Evolutionary conservation across 1,140 invertebrate species (phyloP), one percentile per base, ranked within the genome.

Genomic region (Trialeurodes vaporariorum): DNA sequence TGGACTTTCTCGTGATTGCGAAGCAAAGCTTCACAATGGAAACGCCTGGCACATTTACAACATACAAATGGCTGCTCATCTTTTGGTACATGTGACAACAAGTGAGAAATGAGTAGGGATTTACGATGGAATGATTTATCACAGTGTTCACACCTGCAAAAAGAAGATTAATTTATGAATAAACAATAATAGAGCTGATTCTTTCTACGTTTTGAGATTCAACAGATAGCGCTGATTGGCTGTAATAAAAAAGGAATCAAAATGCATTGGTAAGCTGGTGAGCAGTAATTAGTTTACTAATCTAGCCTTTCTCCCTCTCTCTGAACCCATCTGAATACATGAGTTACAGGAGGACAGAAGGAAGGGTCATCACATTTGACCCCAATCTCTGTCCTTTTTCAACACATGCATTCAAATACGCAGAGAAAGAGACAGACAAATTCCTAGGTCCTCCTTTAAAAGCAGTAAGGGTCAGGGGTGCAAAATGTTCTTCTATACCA

Each of bases 1-100:
- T 81, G 80, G n/a, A 74, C 75, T 25, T 75, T 73, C 70, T 77
- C 76, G 62, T 81, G 80, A 34, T 75, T 68, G 25, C 73, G 69
- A 1, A 80, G 68, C 22, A 78, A 74, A 64, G 72, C 71, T 12
- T 75, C 72, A 25, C 76, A 77, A n/a, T 75, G 72, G 63, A 79
- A 81, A 12, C 71, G 64, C 22, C 71, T 67, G 0, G 76, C 74
- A 64, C 80, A 81, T 60, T 75, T 75, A 65, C 73, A 74, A 66
- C 77, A 78, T 2, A 73, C 71, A 67, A 73, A 77, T 25, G 76
- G 73, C n/a, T 77, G 73, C 61, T 75, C 70, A 27, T 75, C 75
- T 69, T 75, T 76, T 17, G 68, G 68, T 25, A 69, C 59, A 61
- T 69, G 68, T 17, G 66, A 67, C 17, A 67, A 25, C 26, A 67